phyloP scores from a whole-genome alignment of 2,888 invertebrate species.

The Phyllotreta cruciferae region DNA sequence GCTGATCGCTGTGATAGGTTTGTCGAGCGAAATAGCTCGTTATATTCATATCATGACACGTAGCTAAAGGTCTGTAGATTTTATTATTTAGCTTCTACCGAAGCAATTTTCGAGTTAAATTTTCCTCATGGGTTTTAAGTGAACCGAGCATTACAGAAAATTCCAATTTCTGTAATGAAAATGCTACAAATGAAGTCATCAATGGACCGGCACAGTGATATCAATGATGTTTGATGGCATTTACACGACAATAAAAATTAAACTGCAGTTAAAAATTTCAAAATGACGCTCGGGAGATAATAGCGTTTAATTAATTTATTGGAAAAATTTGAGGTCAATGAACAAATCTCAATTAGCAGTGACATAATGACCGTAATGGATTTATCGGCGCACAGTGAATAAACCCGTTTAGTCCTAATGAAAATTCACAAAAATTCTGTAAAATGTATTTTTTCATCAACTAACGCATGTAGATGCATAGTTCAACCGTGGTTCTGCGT shows the following conservation, averaged over 20 bases:
- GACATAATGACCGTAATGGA: constrained; percentile 36
- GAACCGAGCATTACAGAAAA: not conserved
- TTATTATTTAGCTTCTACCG: too few species aligned
- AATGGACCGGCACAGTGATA: not conserved
- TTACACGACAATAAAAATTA: constrained; percentile 45
- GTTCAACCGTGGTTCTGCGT: too few species aligned
- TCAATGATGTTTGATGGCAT: constrained; percentile 40
- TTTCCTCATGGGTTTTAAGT: not conserved
- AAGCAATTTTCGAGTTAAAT: too few species aligned
- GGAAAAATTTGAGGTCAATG: constrained; percentile 40
- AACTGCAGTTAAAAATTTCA: constrained; percentile 37
- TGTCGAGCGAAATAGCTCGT: too few species aligned
- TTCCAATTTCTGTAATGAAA: constrained; percentile 4
- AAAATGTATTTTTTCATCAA: too few species aligned
- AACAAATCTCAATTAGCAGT: constrained; percentile 41
- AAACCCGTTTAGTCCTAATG: not conserved
- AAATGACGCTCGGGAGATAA: constrained; percentile 32
- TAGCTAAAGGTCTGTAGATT: too few species aligned
- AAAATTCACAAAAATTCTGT: not conserved
- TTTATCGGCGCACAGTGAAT: constrained; percentile 27
- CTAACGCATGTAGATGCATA: too few species aligned
- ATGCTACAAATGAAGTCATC: constrained; percentile 23
- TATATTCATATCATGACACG: too few species aligned
- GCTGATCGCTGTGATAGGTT: constrained; percentile 14
- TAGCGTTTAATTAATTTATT: constrained; percentile 36